phyloP scores from a whole-genome alignment of 2,797 vertebrate genomes.

The Nyctibius grandis region DNA sequence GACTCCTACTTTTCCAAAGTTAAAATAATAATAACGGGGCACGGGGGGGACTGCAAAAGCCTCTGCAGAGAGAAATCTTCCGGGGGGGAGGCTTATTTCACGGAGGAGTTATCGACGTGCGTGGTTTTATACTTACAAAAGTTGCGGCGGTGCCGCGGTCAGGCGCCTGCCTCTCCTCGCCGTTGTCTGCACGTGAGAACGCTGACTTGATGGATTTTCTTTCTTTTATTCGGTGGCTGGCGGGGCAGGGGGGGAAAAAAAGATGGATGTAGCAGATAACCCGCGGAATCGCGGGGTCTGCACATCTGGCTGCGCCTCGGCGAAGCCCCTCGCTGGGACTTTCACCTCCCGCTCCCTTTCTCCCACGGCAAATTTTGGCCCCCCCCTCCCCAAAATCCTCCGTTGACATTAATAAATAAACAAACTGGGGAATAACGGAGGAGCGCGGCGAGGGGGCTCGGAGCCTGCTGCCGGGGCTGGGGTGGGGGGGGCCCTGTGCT shows the following conservation, averaged over 20 bases:
- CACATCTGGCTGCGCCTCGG: constrained; percentile 36
- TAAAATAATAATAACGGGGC: background rate
- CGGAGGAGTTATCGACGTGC: background rate
- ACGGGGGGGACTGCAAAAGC: background rate
- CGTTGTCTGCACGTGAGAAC: constrained; percentile 50
- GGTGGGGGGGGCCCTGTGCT: background rate
- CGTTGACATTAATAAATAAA: constrained; percentile 45
- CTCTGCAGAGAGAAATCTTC: background rate
- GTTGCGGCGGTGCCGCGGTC: constrained; percentile 31
- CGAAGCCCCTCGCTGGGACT: constrained; percentile 31
- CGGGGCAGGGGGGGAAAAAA: background rate
- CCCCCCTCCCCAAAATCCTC: background rate
- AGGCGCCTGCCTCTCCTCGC: constrained; percentile 6
- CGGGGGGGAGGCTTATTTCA: background rate
- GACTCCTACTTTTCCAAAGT: constrained; percentile 44
- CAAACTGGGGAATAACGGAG: background rate
- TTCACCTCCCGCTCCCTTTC: constrained; percentile 14
- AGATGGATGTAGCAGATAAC: constrained; percentile 21
- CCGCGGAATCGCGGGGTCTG: background rate
- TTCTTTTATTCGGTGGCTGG: constrained; percentile 39
- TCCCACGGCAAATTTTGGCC: background rate
- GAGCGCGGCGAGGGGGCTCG: background rate
- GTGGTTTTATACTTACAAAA: constrained; percentile 42
- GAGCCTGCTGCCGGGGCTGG: background rate
- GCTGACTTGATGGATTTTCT: constrained; percentile 42